These are phyloP conservation scores for Pterobdella sp. DNA, from an alignment of 2,888 invertebrate species.

Conservation along the genomic window DNA sequence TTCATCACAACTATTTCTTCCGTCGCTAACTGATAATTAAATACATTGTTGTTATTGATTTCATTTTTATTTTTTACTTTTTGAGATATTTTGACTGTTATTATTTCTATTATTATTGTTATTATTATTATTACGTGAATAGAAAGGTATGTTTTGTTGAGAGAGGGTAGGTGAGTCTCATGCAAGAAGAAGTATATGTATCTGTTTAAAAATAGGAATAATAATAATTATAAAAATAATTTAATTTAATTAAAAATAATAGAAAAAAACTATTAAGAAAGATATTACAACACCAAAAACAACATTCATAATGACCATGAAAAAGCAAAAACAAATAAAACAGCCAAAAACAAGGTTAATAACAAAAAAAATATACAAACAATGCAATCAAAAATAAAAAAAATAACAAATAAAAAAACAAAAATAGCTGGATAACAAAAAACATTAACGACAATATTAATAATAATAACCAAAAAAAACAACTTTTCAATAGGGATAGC, in stretches of 20 bases:
- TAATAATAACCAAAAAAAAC: neutral
- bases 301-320: neutral
- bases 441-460: neutral
- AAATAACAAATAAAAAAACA: conserved; percentile 8
- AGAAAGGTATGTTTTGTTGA: conserved; percentile 26
- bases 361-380: neutral
- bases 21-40: conserved; percentile 19
- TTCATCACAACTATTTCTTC: conserved; percentile 22
- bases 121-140: conserved; percentile 20
- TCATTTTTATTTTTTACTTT: neutral
- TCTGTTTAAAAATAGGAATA: conserved; percentile 9
- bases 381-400: neutral
- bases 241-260: too few relatives aligned
- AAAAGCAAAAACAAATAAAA: too few relatives aligned
- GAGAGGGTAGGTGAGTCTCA: conserved; percentile 23
- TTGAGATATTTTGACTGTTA: neutral
- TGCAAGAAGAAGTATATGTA: conserved; percentile 27
- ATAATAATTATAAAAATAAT: too few relatives aligned
- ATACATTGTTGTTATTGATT: neutral
- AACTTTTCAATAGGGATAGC: conserved; percentile 34
- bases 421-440: neutral
- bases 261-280: too few relatives aligned
- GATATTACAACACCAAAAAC: neutral
- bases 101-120: neutral
- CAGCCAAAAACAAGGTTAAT: neutral